Percentiles rank a stretch among this genome's conserved stretches.
phyloP scores from a whole-genome alignment of 2,113 vertebrate genomes.

The Actenoides lindsayi region DNA sequence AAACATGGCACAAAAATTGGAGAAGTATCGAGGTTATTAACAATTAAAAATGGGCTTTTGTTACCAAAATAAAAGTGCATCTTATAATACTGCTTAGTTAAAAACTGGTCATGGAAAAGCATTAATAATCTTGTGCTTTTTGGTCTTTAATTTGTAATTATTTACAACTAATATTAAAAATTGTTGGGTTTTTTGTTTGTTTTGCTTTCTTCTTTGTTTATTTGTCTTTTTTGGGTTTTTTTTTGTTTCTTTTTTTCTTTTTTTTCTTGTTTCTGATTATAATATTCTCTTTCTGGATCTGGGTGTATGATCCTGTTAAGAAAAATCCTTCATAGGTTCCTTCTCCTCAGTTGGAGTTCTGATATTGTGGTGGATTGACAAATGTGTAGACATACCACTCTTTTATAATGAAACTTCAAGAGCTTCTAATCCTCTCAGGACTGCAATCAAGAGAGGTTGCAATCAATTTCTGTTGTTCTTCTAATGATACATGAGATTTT shows the following conservation, averaged over 20 bases:
- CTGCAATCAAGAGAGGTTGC: neutral
- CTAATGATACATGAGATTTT: neutral
- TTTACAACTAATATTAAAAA: neutral
- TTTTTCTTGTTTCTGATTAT: neutral
- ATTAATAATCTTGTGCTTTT: neutral
- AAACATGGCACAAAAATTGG: neutral
- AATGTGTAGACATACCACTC: neutral
- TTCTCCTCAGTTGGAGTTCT: neutral
- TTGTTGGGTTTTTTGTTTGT: neutral
- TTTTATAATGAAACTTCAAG: neutral
- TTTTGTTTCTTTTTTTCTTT: neutral
- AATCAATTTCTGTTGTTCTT: slow-evolving; percentile 44
- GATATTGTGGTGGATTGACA: neutral
- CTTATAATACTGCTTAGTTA: neutral
- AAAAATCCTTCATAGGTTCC: neutral
- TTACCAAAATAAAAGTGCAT: neutral
- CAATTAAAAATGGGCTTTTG: neutral
- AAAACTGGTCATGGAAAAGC: neutral
- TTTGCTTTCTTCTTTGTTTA: neutral
- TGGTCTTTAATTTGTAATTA: neutral
- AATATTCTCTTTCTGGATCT: neutral
- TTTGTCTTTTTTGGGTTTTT: neutral
- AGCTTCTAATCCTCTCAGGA: neutral
- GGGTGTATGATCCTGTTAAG: neutral
- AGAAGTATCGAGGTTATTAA: neutral